Percentiles rank a stretch among this genome's conserved stretches.
phyloP scores from a whole-genome alignment of 2,113 vertebrate species.

The Tinamus guttatus region DNA sequence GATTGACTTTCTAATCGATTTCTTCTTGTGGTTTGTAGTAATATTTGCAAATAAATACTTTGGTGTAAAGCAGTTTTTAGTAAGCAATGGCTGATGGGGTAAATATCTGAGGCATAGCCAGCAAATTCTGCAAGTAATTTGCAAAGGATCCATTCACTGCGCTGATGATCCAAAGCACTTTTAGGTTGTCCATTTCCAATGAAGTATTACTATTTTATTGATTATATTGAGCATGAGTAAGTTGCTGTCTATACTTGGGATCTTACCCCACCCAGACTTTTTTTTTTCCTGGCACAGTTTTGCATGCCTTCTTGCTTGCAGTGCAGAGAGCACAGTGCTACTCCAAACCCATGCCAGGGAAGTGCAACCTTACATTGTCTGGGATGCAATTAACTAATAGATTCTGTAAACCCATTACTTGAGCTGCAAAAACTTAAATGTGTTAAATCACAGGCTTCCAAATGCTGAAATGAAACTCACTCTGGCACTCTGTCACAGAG shows the following conservation, averaged over 20 bases:
- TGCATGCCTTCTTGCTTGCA: not conserved
- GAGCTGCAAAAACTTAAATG: not conserved
- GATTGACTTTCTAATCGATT: not conserved
- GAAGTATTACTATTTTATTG: not conserved
- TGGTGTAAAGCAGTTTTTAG: not conserved
- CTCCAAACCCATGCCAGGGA: not conserved
- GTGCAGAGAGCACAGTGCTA: rapidly evolving
- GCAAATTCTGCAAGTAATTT: not conserved
- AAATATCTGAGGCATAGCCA: not conserved
- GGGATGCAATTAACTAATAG: rapidly evolving
- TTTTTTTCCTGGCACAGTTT: not conserved
- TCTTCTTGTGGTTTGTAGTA: not conserved
- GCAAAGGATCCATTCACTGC: not conserved
- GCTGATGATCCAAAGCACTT: not conserved
- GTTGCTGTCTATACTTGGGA: not conserved
- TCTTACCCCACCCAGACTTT: not conserved
- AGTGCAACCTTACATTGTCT: not conserved
- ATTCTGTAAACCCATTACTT: not conserved
- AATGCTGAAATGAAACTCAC: not conserved
- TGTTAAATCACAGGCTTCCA: not conserved
- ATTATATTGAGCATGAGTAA: not conserved
- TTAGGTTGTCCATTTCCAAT: not conserved
- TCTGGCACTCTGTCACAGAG: not conserved
- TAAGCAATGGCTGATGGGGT: not conserved
- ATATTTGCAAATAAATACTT: not conserved